Conservation (phyloP, 2,888 invertebrate genomes). For the Drosophila demipolita region DNA sequence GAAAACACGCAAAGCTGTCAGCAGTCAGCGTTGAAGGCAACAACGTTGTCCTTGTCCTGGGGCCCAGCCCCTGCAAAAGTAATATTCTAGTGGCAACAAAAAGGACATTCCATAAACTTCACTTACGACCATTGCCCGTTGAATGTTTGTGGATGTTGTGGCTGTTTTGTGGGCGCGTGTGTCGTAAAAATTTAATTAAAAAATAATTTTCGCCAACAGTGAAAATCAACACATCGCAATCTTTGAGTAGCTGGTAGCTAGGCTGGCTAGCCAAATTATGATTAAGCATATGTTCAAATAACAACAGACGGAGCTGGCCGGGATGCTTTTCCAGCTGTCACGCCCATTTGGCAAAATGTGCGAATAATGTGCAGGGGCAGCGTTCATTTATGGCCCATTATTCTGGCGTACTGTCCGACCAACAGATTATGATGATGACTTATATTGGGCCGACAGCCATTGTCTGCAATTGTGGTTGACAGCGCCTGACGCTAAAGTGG, state of each 20-base stretch:
- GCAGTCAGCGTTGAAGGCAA: conserved; percentile 24
- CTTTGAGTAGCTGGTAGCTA: conserved; percentile 22
- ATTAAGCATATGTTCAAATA: conserved; percentile 62
- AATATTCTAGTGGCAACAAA: conserved; percentile 47
- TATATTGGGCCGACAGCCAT: conserved; percentile 68
- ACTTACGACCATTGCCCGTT: conserved; percentile 42
- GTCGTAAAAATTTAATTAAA: conserved; percentile 79
- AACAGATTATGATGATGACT: conserved; percentile 75
- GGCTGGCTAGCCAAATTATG: conserved; percentile 50
- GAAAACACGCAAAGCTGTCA: conserved; percentile 63
- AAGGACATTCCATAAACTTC: conserved; percentile 55
- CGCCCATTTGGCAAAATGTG: conserved; percentile 76
- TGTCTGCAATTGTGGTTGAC: conserved; percentile 56
- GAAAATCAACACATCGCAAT: conserved; percentile 71
- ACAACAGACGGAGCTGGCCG: conserved; percentile 4
- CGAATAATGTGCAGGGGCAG: conserved; percentile 74
- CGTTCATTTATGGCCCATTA: conserved; percentile 63
- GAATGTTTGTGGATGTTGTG: conserved; percentile 24
- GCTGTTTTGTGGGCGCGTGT: conserved; percentile 54
- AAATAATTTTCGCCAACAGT: conserved; percentile 69
- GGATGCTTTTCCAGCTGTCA: conserved; percentile 44
- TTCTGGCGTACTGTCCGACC: conserved; percentile 42
- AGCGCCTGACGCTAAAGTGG: conserved; percentile 57
- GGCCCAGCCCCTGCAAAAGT: conserved; percentile 39
- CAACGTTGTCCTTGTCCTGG: conserved; percentile 30